Conservation (phyloP, 1,140 invertebrate species). For the Cephus cinctus region DNA sequence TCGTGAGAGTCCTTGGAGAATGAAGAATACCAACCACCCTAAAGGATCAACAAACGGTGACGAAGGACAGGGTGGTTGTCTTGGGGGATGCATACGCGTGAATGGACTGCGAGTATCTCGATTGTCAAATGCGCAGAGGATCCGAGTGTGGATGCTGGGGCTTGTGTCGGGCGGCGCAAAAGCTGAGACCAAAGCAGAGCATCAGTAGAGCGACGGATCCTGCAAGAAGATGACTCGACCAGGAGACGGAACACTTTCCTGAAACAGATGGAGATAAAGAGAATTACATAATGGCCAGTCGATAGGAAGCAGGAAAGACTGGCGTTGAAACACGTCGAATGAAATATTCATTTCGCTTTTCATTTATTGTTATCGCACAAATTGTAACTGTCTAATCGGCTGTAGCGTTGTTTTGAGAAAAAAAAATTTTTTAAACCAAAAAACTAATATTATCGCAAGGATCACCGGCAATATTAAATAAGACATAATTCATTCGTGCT, state of each 20-base stretch:
- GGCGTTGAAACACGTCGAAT: too few relatives aligned
- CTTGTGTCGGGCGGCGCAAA: conserved; percentile 58
- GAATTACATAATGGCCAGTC: background rate
- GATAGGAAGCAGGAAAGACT: background rate
- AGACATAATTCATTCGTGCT: too few relatives aligned
- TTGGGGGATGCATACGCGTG: conserved; percentile 47
- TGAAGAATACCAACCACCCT: too few relatives aligned
- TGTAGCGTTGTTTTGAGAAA: too few relatives aligned
- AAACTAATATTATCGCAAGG: too few relatives aligned
- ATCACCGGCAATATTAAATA: too few relatives aligned
- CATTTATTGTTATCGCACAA: too few relatives aligned
- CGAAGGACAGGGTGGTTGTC: conserved; percentile 47
- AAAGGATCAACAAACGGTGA: conserved; percentile 47
- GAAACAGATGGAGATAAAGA: conserved; percentile 37
- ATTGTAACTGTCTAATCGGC: too few relatives aligned
- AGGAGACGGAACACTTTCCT: conserved; percentile 65
- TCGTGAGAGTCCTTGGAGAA: too few relatives aligned
- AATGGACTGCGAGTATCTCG: conserved; percentile 48
- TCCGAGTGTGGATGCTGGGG: conserved; percentile 37
- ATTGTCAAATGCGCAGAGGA: conserved; percentile 51
- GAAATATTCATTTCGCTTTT: too few relatives aligned
- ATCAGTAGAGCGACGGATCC: conserved; percentile 57
- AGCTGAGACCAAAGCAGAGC: conserved; percentile 62
- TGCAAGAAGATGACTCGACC: conserved; percentile 64
- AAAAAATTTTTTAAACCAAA: too few relatives aligned